These are phyloP conservation scores for Xestia ashworthii DNA, from an alignment of 2,888 invertebrate species.

Conservation along the genomic window DNA sequence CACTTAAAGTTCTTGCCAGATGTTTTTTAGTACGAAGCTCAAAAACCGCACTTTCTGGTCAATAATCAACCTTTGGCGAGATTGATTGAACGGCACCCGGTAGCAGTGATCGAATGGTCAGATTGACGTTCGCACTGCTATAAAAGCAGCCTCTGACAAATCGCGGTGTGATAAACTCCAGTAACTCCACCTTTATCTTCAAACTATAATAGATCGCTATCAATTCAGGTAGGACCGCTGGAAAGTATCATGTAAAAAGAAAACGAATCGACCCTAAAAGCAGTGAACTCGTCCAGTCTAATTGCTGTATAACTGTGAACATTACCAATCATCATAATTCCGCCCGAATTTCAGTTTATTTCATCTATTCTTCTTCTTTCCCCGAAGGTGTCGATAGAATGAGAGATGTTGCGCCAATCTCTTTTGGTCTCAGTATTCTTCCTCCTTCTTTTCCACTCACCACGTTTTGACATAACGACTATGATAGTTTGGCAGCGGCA, in stretches of 20 bases:
- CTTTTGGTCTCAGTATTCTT: too few relatives aligned
- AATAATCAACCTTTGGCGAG: neutral
- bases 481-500: too few relatives aligned
- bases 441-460: too few relatives aligned
- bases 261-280: neutral
- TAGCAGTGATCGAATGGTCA: neutral
- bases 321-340: too few relatives aligned
- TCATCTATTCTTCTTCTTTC: too few relatives aligned
- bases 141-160: neutral
- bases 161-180: neutral
- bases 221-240: neutral
- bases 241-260: too few relatives aligned
- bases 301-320: neutral
- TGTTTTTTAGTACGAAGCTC: neutral
- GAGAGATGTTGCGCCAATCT: too few relatives aligned
- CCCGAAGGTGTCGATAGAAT: too few relatives aligned
- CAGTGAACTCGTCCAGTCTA: neutral
- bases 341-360: too few relatives aligned
- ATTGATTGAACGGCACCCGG: neutral
- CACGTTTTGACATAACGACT: too few relatives aligned
- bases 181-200: neutral
- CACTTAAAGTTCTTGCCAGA: neutral
- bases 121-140: neutral
- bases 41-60: neutral
- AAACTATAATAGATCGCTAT: neutral